phyloP scores from a whole-genome alignment of 2,797 vertebrate genomes.

The Tapirus indicus region DNA sequence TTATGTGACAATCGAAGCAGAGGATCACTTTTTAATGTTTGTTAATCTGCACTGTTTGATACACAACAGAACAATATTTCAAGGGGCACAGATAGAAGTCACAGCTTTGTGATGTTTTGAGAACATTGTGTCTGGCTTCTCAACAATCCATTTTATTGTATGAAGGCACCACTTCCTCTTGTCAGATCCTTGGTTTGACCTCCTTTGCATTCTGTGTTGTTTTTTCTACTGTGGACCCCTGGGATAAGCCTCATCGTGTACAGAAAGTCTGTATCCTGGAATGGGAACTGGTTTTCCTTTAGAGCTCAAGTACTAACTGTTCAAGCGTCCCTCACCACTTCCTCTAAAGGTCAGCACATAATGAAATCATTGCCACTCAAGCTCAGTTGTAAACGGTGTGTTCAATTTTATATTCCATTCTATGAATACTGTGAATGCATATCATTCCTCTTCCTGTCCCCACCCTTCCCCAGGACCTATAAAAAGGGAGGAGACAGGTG shows the following conservation, averaged over 20 bases:
- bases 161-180: neutral
- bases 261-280: slow-evolving; percentile 7
- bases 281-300: neutral
- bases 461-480: slow-evolving; percentile 64
- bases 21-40: neutral
- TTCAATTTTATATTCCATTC: slow-evolving; percentile 47
- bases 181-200: neutral
- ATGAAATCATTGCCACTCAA: neutral
- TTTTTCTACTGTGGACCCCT: neutral
- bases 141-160: neutral
- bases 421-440: neutral
- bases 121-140: neutral
- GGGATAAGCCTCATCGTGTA: neutral
- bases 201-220: neutral
- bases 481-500: slow-evolving; percentile 69
- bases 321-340: neutral
- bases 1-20: neutral
- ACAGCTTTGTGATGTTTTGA: neutral
- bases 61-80: neutral
- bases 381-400: neutral
- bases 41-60: neutral
- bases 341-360: slow-evolving; percentile 46
- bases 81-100: neutral
- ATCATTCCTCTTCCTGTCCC: slow-evolving; percentile 68
- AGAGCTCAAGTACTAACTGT: neutral